phyloP scores from a whole-genome alignment of 2,888 invertebrate species.

The Idaea aversata region DNA sequence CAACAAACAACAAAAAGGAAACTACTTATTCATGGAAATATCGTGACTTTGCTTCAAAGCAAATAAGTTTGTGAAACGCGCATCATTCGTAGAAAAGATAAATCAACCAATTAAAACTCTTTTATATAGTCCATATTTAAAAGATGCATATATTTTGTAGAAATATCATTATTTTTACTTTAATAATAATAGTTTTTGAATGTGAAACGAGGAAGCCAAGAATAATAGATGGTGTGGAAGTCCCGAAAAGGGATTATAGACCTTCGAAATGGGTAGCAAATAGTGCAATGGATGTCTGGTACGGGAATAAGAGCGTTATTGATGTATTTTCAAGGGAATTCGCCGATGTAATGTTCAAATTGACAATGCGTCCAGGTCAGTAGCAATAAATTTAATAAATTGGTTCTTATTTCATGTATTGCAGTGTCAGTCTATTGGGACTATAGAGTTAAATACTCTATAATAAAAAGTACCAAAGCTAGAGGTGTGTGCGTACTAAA shows the following conservation, averaged over 20 bases:
- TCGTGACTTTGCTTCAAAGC: not conserved
- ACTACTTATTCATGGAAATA: not conserved
- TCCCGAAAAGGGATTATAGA: conserved; percentile 41
- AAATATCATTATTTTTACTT: conserved; percentile 2
- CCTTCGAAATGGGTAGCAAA: conserved; percentile 58
- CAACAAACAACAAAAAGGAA: not conserved
- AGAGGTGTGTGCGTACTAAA: too few species aligned
- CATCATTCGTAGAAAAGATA: not conserved
- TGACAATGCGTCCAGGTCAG: conserved; percentile 50
- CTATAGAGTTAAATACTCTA: not conserved
- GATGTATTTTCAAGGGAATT: conserved; percentile 56
- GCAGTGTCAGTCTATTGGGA: not conserved
- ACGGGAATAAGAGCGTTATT: conserved; percentile 56
- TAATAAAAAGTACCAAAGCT: too few species aligned
- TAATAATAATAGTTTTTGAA: conserved; percentile 21
- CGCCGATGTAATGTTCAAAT: conserved; percentile 43
- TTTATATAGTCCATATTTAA: not conserved
- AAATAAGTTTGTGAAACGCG: not conserved
- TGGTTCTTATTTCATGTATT: not conserved
- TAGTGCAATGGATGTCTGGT: conserved; percentile 62
- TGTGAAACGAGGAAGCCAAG: conserved; percentile 30
- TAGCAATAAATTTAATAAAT: conserved; percentile 2
- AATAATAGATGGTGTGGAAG: conserved; percentile 21
- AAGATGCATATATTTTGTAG: not conserved
- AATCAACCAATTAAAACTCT: not conserved